Evolutionary conservation across 2,888 invertebrate species (phyloP).

Genomic region (Cephus sareptanus): DNA sequence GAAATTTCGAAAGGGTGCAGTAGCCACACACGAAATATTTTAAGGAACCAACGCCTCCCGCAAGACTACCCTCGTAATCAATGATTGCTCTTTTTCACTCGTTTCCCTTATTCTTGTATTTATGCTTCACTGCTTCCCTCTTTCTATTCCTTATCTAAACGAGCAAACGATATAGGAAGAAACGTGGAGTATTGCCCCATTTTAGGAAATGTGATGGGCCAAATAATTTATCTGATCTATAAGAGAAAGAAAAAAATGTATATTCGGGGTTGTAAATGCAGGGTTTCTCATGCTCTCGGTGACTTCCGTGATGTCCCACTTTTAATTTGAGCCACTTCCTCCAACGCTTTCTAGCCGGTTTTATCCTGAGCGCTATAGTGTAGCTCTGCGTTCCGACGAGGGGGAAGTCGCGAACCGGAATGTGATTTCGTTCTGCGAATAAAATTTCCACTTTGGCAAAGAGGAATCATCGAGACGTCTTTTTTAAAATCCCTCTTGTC

Average conservation of each 20-base stretch:
- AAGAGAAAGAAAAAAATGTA: too few relatives aligned
- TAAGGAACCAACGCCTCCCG: too few relatives aligned
- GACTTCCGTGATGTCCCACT: neutral
- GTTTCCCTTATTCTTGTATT: neutral
- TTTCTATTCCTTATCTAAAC: neutral
- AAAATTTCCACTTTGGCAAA: neutral
- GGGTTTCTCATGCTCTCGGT: neutral
- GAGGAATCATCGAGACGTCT: neutral
- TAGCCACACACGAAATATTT: too few relatives aligned
- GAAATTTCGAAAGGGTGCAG: too few relatives aligned
- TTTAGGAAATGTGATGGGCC: neutral
- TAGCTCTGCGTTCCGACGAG: neutral
- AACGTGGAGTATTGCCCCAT: neutral
- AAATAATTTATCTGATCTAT: neutral
- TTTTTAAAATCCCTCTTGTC: neutral
- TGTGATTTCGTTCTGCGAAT: neutral
- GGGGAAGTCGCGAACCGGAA: neutral
- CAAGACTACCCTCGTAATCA: neutral
- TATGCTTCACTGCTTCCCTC: conserved; percentile 9
- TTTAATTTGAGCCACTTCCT: neutral
- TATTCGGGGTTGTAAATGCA: too few relatives aligned
- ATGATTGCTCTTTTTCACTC: neutral
- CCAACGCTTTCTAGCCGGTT: neutral
- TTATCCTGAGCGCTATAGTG: neutral
- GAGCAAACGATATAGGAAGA: neutral